Evolutionary conservation across 2,797 vertebrate genomes (phyloP).

Genomic region (Adelosebastes latens): DNA sequence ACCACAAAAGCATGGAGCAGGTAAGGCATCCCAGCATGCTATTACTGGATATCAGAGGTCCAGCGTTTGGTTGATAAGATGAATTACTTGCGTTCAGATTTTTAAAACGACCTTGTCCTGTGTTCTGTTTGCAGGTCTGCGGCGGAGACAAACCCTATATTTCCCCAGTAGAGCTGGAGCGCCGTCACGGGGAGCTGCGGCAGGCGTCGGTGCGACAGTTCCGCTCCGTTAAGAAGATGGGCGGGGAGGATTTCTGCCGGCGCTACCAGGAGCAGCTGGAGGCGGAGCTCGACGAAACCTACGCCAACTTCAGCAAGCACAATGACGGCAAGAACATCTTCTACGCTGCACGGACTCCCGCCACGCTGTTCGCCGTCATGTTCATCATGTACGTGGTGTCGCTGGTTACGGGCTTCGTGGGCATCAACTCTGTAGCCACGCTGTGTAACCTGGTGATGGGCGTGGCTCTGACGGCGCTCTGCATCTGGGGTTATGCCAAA

Average conservation of each 20-base stretch:
- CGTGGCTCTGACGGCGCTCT: slow-evolving; percentile 89
- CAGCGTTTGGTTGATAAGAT: neutral
- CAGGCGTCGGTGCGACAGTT: slow-evolving; percentile 88
- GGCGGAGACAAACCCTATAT: slow-evolving; percentile 96
- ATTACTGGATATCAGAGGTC: neutral
- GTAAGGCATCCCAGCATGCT: slow-evolving; percentile 64
- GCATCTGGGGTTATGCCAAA: slow-evolving; percentile 93
- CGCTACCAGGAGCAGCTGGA: slow-evolving; percentile 95
- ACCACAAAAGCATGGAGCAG: slow-evolving; percentile 93
- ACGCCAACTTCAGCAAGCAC: slow-evolving; percentile 92
- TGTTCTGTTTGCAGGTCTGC: slow-evolving; percentile 83
- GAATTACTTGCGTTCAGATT: neutral
- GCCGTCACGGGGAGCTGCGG: slow-evolving; percentile 86
- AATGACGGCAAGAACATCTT: slow-evolving; percentile 99
- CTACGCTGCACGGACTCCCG: slow-evolving; percentile 94
- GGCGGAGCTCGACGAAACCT: slow-evolving; percentile 90
- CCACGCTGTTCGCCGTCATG: slow-evolving; percentile 94
- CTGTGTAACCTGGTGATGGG: slow-evolving; percentile 94
- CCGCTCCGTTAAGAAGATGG: slow-evolving; percentile 95
- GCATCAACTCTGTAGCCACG: slow-evolving; percentile 89
- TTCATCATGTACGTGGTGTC: slow-evolving; percentile 93
- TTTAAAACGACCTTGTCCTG: fast-evolving
- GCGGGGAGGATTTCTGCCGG: slow-evolving; percentile 93
- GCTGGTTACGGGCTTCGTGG: slow-evolving; percentile 92
- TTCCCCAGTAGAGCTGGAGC: slow-evolving; percentile 91